These are phyloP conservation scores for Plusia festucae DNA, from an alignment of 2,888 invertebrate genomes.

Conservation along the genomic window DNA sequence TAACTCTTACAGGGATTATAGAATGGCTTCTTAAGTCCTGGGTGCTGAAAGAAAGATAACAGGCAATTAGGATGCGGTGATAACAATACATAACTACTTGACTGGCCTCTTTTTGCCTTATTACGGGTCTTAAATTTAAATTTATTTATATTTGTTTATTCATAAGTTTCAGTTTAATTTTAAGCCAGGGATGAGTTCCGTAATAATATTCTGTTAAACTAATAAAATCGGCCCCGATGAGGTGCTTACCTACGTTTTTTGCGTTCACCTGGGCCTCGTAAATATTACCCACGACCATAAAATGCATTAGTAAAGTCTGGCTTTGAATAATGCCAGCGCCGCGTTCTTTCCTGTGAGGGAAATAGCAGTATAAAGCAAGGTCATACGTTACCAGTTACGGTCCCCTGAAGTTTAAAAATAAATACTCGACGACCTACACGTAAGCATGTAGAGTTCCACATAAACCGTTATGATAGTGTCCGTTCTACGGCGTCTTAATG, in stretches of 20 bases:
- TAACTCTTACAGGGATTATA: constrained; percentile 87
- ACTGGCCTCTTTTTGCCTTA: constrained; percentile 49
- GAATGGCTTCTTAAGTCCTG: constrained; percentile 84
- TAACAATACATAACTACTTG: constrained; percentile 68
- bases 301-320: constrained; percentile 85
- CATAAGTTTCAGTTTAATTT: constrained; percentile 45
- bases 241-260: constrained; percentile 76
- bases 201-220: constrained; percentile 60
- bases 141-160: constrained; percentile 43
- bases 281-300: constrained; percentile 83
- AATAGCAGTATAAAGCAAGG: constrained; percentile 61
- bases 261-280: constrained; percentile 83
- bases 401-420: constrained; percentile 55
- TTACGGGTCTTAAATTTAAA: constrained; percentile 46
- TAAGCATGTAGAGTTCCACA: constrained; percentile 26
- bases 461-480: constrained; percentile 28
- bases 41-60: constrained; percentile 86
- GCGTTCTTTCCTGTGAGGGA: constrained; percentile 66
- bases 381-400: constrained; percentile 60
- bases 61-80: constrained; percentile 79
- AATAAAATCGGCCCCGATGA: constrained; percentile 75
- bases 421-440: constrained; percentile 34
- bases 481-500: constrained; percentile 4
- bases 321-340: constrained; percentile 80
- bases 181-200: constrained; percentile 34